These are phyloP conservation scores for Ganaspis sp. DNA, from an alignment of 1,140 invertebrate species.

Conservation along the genomic window DNA sequence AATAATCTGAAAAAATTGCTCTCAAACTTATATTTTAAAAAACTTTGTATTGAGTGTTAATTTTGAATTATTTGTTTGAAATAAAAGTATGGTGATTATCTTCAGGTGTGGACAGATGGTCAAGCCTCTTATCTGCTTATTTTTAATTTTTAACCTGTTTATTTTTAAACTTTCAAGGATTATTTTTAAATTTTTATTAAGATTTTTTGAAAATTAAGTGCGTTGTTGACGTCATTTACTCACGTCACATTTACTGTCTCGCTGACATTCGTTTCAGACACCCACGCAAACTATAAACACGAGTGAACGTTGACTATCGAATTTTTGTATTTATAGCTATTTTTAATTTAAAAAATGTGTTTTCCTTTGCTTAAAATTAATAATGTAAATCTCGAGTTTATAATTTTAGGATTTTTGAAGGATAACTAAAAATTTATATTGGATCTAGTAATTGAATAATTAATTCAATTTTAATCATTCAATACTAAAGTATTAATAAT, in stretches of 20 bases:
- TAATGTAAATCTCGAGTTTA: slow-evolving; percentile 30
- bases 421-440: no score
- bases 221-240: slow-evolving; percentile 13
- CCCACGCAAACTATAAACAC: slow-evolving; percentile 1
- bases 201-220: not conserved
- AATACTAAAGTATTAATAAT: no score
- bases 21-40: no score
- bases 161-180: not conserved
- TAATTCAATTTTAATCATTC: no score
- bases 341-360: slow-evolving; percentile 30
- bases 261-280: slow-evolving; percentile 4
- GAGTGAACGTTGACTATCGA: not conserved
- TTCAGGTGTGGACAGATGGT: no score
- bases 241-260: slow-evolving; percentile 2
- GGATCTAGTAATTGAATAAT: no score
- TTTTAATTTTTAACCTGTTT: slow-evolving; percentile 1
- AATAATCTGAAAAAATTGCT: no score
- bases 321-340: slow-evolving; percentile 5
- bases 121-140: no score
- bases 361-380: slow-evolving; percentile 31
- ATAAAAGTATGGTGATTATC: no score
- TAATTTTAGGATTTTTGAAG: not conserved
- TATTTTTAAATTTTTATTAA: not conserved
- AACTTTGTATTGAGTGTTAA: no score
- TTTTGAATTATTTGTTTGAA: no score